Conservation (phyloP, 2,888 invertebrate genomes). For the Germaria angustata region DNA sequence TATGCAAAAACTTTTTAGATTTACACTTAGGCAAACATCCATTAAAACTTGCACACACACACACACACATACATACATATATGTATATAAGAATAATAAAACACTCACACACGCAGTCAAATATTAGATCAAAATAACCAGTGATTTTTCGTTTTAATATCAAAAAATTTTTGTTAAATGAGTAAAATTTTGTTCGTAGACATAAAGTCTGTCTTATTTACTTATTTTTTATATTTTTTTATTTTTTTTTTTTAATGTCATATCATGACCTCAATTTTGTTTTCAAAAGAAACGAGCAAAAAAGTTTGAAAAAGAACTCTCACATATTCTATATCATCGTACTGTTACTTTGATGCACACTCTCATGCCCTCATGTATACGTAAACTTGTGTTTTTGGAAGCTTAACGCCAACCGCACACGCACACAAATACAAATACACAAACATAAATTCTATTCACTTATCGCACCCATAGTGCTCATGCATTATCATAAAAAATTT, state of each 20-base stretch:
- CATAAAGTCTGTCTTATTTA: slow-evolving; percentile 46
- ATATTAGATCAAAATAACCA: slow-evolving; percentile 12
- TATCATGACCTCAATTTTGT: slow-evolving; percentile 45
- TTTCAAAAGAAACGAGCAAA: neutral
- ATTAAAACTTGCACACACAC: neutral
- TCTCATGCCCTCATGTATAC: neutral
- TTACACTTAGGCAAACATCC: neutral
- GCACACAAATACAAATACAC: neutral
- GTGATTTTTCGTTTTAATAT: neutral
- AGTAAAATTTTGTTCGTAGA: slow-evolving; percentile 22
- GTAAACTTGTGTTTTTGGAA: neutral
- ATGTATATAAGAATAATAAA: no score
- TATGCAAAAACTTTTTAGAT: neutral
- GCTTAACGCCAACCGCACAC: neutral
- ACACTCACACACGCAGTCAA: neutral
- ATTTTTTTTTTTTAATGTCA: slow-evolving; percentile 39
- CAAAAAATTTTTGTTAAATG: neutral
- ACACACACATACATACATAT: no score
- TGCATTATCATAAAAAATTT: neutral
- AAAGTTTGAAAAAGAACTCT: neutral
- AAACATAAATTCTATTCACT: neutral
- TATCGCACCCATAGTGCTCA: neutral
- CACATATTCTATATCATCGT: neutral
- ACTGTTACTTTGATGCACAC: neutral
- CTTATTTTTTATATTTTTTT: neutral